A percentile compares a stretch with the other conserved stretches of the same genome.
Evolutionary conservation across 2,113 vertebrate species (phyloP).

Genomic region (Thinocorus orbignyianus): DNA sequence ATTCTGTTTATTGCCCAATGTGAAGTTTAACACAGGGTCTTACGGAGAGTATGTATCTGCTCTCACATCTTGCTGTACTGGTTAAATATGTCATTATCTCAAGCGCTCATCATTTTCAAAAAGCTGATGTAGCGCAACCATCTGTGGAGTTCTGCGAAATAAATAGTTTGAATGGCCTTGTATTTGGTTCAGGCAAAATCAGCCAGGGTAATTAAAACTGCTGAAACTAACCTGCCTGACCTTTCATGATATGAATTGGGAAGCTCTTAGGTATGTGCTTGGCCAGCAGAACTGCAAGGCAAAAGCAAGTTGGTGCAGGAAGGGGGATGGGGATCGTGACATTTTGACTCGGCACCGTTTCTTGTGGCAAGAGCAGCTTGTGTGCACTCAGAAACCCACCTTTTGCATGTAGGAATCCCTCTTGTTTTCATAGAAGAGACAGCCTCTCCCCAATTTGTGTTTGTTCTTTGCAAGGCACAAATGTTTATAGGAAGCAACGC

Average conservation of each 20-base stretch:
- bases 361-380: neutral
- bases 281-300: neutral
- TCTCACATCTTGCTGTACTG: neutral
- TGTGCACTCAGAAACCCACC: neutral
- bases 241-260: neutral
- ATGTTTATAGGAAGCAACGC: neutral
- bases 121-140: neutral
- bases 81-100: neutral
- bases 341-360: neutral
- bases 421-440: neutral
- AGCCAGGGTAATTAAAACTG: neutral
- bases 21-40: neutral
- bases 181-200: neutral
- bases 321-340: neutral
- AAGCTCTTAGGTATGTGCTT: neutral
- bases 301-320: neutral
- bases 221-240: constrained; percentile 2
- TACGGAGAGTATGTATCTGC: neutral
- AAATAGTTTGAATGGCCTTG: neutral
- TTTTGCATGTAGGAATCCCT: neutral
- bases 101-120: neutral
- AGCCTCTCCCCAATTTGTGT: neutral
- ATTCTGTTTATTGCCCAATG: neutral
- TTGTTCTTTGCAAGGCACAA: neutral
- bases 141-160: neutral